Conservation (phyloP, 2,888 invertebrate genomes). For the Epinotia ramella region DNA sequence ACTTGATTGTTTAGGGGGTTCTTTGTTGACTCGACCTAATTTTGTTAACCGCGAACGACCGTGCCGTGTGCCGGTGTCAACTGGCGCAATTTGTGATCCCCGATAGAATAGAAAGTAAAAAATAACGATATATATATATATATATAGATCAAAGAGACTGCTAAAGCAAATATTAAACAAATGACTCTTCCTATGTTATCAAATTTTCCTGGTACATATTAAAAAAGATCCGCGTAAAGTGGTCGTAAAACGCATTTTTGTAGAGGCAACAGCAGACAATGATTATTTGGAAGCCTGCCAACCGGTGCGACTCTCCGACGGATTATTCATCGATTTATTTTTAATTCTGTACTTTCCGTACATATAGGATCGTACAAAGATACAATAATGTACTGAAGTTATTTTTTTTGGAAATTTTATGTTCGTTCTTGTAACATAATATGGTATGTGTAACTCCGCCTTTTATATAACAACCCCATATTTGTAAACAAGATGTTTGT, state of each 20-base stretch:
- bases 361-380: background rate
- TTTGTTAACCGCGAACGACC: conserved; percentile 37
- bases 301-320: conserved; percentile 54
- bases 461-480: too few relatives aligned
- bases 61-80: conserved; percentile 16
- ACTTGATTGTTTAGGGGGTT: conserved; percentile 41
- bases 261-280: conserved; percentile 52
- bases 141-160: background rate
- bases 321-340: conserved; percentile 65
- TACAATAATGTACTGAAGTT: too few relatives aligned
- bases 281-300: conserved; percentile 61
- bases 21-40: conserved; percentile 44
- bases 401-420: too few relatives aligned
- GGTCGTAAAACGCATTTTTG: conserved; percentile 37
- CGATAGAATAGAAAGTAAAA: conserved; percentile 11
- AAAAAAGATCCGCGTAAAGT: conserved; percentile 32
- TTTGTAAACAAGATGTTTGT: too few relatives aligned
- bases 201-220: conserved; percentile 13
- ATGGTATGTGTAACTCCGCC: too few relatives aligned
- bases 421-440: too few relatives aligned
- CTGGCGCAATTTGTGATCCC: conserved; percentile 18
- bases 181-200: background rate
- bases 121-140: background rate
- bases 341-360: conserved; percentile 50
- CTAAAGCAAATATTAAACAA: conserved; percentile 13